These are phyloP conservation scores for Uloborus plumipes DNA, from an alignment of 2,888 invertebrate genomes.

Conservation along the genomic window DNA sequence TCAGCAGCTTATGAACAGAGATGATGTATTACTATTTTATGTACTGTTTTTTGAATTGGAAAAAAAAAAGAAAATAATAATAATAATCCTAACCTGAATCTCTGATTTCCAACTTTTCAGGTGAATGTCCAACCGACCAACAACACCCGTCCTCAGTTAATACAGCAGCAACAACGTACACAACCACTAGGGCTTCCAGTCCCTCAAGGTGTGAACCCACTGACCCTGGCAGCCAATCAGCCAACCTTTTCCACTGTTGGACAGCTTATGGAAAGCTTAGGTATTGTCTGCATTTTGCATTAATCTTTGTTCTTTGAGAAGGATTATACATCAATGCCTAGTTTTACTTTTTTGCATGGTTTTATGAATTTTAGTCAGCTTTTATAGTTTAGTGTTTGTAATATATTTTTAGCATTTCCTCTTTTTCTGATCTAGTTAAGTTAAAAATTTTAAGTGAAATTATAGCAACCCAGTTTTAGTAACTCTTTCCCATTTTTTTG, in stretches of 20 bases:
- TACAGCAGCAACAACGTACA: conserved; percentile 26
- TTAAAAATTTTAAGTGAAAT: neutral
- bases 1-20: too few species aligned
- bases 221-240: conserved; percentile 42
- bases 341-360: conserved; percentile 1
- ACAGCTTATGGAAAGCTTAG: conserved; percentile 49
- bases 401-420: neutral
- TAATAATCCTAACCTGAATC: too few species aligned
- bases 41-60: neutral
- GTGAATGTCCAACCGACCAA: conserved; percentile 42
- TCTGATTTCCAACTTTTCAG: conserved; percentile 2
- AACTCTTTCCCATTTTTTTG: too few species aligned
- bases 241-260: conserved; percentile 35
- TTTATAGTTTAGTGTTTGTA: too few species aligned
- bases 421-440: neutral
- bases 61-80: neutral
- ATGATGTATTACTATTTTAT: neutral
- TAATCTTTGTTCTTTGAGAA: too few species aligned
- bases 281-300: conserved; percentile 7
- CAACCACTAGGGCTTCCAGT: conserved; percentile 35
- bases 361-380: neutral
- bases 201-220: conserved; percentile 36
- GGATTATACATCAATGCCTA: neutral
- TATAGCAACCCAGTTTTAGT: too few species aligned
- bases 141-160: conserved; percentile 26